A percentile compares a stretch with the other conserved stretches of the same genome.
These are phyloP conservation scores for Cheilosia scutellata DNA, from an alignment of 2,888 invertebrate genomes.

Conservation along the genomic window DNA sequence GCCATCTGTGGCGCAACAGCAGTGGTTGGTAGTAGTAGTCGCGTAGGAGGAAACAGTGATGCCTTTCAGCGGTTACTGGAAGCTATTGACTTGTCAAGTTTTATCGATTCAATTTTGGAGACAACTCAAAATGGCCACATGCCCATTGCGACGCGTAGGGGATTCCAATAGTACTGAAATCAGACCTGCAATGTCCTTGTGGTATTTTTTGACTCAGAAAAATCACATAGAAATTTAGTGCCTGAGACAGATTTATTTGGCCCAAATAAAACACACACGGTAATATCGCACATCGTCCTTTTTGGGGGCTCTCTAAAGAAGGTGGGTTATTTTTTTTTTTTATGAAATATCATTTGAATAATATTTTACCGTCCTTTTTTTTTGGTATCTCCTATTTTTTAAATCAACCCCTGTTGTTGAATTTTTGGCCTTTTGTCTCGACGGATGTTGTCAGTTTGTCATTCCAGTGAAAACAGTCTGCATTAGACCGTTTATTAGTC, in stretches of 20 bases:
- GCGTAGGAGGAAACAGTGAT: neutral
- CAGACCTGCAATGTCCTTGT: no score
- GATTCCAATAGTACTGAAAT: no score
- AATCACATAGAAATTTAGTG: no score
- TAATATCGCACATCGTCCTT: conserved; percentile 9
- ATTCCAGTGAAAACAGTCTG: conserved; percentile 34
- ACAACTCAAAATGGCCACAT: neutral
- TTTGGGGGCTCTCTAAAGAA: neutral
- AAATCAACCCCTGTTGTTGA: conserved; percentile 16
- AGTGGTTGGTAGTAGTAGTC: neutral
- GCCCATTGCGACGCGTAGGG: no score
- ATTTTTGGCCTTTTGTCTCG: conserved; percentile 35
- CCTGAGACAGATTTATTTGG: neutral
- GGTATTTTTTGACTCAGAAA: no score
- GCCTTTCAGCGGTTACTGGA: conserved; percentile 28
- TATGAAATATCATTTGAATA: conserved; percentile 50
- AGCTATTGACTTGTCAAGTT: conserved; percentile 3
- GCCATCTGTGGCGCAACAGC: conserved; percentile 71
- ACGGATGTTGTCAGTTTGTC: conserved; percentile 67
- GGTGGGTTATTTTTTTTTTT: conserved; percentile 53
- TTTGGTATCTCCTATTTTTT: conserved; percentile 11
- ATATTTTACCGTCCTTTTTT: conserved; percentile 59
- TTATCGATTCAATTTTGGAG: neutral
- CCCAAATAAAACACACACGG: conserved; percentile 55
- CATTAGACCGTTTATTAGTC: conserved; percentile 67